Base-by-base conservation (phyloP, 1,140 invertebrate genomes). In the Papilio polyxenes region DNA sequence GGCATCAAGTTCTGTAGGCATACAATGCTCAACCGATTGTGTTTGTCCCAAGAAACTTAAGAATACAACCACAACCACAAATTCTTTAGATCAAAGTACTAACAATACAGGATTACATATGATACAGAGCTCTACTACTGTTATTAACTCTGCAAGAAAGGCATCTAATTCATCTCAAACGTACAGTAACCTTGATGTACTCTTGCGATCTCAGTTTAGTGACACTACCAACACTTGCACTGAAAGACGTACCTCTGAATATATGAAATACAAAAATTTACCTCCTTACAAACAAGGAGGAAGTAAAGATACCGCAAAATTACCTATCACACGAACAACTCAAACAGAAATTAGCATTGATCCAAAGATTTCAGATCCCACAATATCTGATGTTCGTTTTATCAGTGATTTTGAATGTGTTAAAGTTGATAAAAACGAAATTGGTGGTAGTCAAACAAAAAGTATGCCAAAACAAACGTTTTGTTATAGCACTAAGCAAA, bases 341-440 rank as follows among this genome's bases (percentile, higher is more conserved):
- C 93, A 94, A 88, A 94, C 93, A 65, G 91, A 93, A 84, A 91
- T 94, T 31, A 93, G 91, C 81, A 91, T 93, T 53, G 85, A 94
- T 83, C 92, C 93, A 23, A 91, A 88, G 82, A 90, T 92, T 82
- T 89, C 92, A 17, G 90, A 93, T 82, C 92, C 92, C 8, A 88
- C 85, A 49, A 82, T 93, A 82, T 87, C 89, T 76, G 92, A 93
- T 83, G 90, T 94, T n/a, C 88, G 85, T 79, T 87, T 92, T 44
- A 78, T 93, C n/a, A 87, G 84, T 83, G 85, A 91, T 51, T 62
- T 72, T 79, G 86, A 90, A 53, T 90, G 89, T 79, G 87, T 85
- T 9, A 84, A 89, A 49, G 81, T 92, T 51, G 85, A 75, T 62
- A 88, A 93, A 85, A 81, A 85, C 37, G 87, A 79, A 78, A 91